phyloP scores from a whole-genome alignment of 2,888 invertebrate species.

The Spatulosminthurus flaviceps region DNA sequence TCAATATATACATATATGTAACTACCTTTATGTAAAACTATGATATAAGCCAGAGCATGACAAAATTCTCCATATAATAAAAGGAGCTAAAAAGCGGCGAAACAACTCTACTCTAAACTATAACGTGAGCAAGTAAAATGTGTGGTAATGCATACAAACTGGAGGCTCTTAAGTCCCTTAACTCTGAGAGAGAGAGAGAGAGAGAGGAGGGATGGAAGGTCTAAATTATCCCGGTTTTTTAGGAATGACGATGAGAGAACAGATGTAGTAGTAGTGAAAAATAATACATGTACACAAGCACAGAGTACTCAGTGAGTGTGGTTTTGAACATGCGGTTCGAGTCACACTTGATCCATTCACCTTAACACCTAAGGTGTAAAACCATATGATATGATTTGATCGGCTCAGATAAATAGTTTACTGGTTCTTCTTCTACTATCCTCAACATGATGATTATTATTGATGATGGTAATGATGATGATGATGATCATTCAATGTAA shows the following conservation, averaged over 20 bases:
- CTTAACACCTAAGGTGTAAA: constrained; percentile 36
- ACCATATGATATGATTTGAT: constrained; percentile 41
- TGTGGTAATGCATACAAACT: too few species aligned
- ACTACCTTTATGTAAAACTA: background rate
- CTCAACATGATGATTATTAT: constrained; percentile 31
- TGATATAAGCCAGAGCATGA: too few species aligned
- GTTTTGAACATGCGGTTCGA: constrained; percentile 3
- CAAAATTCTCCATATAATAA: too few species aligned
- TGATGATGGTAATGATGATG: constrained; percentile 19
- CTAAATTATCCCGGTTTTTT: constrained; percentile 7
- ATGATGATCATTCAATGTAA: constrained; percentile 10
- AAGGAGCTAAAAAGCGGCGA: too few species aligned
- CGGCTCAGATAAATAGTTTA: constrained; percentile 32
- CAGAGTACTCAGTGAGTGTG: too few species aligned
- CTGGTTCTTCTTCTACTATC: constrained; percentile 32
- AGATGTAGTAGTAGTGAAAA: too few species aligned
- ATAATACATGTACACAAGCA: too few species aligned
- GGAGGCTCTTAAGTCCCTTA: too few species aligned
- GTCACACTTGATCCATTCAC: constrained; percentile 26
- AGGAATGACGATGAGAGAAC: background rate
- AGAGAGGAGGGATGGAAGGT: background rate
- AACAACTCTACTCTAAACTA: too few species aligned
- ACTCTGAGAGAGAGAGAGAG: background rate
- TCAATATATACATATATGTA: background rate
- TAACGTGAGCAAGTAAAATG: too few species aligned